Conservation (phyloP, 1,140 invertebrate species). For the Marisa cornuarietis region DNA sequence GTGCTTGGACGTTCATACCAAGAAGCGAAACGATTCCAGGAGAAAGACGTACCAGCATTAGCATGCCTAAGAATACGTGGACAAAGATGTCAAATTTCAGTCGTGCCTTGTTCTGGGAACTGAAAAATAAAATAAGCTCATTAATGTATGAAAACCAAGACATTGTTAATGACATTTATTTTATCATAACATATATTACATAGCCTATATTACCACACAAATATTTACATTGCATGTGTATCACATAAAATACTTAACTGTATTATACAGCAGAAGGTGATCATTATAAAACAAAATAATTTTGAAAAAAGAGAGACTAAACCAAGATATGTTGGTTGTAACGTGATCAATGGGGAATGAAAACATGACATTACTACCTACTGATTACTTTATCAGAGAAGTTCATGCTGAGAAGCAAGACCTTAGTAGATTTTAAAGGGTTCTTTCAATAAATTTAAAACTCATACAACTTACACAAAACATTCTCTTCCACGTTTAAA, state of each 20-base stretch:
- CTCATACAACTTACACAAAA: no score
- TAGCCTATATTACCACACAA: no score
- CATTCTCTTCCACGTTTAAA: no score
- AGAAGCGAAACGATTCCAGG: constrained; percentile 44
- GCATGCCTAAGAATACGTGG: constrained; percentile 41
- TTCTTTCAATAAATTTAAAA: no score
- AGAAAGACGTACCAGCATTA: constrained; percentile 47
- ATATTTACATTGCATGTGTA: not conserved
- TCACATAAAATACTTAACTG: not conserved
- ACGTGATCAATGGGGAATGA: no score
- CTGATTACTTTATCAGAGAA: not conserved
- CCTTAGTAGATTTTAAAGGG: no score
- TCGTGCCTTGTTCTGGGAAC: constrained; percentile 51
- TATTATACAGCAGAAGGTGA: no score
- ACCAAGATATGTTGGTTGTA: no score
- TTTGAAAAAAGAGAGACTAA: no score
- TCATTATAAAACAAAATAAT: no score
- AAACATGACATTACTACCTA: not conserved
- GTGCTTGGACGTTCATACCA: constrained; percentile 39
- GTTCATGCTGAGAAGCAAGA: no score
- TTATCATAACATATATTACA: not conserved
- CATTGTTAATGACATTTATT: no score
- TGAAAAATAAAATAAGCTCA: constrained; percentile 30
- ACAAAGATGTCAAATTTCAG: constrained; percentile 40
- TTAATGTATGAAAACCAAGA: not conserved